A percentile compares a stretch with the other conserved stretches of the same genome.
Evolutionary conservation across 1,140 invertebrate species (phyloP).

Genomic region (Pseudomyrmex sp.): DNA sequence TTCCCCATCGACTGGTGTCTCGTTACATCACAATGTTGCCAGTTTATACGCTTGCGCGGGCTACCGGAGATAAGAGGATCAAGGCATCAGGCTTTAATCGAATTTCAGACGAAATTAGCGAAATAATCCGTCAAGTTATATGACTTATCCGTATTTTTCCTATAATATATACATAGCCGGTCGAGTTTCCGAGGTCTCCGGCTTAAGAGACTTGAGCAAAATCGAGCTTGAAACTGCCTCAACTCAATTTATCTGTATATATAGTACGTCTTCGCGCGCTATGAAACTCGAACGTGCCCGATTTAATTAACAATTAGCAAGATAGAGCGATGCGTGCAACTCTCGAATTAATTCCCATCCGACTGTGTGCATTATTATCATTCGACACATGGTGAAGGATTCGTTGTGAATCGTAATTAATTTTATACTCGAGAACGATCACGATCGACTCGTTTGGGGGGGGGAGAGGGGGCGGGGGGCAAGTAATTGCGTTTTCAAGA

Average conservation of each 20-base stretch:
- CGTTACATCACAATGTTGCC: conserved; percentile 23
- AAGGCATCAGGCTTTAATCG: conserved; percentile 59
- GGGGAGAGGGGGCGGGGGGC: not conserved
- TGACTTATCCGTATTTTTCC: conserved; percentile 50
- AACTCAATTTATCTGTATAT: not conserved
- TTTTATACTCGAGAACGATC: conserved; percentile 51
- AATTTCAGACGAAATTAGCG: conserved; percentile 50
- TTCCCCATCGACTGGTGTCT: not conserved
- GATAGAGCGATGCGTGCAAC: conserved; percentile 34
- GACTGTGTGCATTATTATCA: conserved; percentile 20
- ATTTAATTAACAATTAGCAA: conserved; percentile 45
- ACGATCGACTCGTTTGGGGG: conserved; percentile 28
- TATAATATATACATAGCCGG: not conserved
- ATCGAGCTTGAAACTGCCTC: not conserved
- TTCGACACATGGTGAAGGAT: conserved; percentile 45
- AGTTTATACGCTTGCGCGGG: conserved; percentile 35
- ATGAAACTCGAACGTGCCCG: conserved; percentile 2
- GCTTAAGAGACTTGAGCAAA: conserved; percentile 16
- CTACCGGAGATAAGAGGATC: conserved; percentile 56
- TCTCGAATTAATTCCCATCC: conserved; percentile 47
- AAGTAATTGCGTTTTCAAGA: not conserved
- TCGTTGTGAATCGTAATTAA: conserved; percentile 60
- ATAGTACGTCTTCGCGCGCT: not conserved
- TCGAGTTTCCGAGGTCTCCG: not conserved
- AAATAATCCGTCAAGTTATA: conserved; percentile 58